A percentile compares a stretch with the other conserved stretches of the same genome.
phyloP scores from a whole-genome alignment of 2,888 invertebrate species.

The Drosophila austrosaltans region DNA sequence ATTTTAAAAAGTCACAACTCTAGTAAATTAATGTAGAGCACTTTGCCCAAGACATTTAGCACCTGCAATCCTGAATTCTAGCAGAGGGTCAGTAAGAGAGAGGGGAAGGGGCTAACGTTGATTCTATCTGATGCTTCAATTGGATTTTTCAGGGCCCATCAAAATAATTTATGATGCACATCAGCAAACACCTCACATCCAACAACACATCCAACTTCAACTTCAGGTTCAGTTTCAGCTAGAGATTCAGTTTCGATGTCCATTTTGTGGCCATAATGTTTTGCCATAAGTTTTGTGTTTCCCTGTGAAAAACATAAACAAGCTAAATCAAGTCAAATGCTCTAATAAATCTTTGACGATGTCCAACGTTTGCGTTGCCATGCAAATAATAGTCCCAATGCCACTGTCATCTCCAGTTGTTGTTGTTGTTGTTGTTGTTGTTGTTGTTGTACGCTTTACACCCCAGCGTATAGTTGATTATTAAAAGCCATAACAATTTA shows the following conservation, averaged over 20 bases:
- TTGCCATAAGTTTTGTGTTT: slow-evolving; percentile 70
- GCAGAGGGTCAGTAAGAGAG: no score
- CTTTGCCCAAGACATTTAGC: slow-evolving; percentile 73
- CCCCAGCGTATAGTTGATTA: slow-evolving; percentile 50
- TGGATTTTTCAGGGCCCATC: slow-evolving; percentile 50
- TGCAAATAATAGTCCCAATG: slow-evolving; percentile 58
- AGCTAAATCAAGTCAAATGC: slow-evolving; percentile 83
- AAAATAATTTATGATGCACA: slow-evolving; percentile 77
- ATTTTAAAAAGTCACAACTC: slow-evolving; percentile 69
- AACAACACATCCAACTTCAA: slow-evolving; percentile 26
- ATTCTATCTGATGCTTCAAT: slow-evolving; percentile 12
- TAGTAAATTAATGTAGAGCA: slow-evolving; percentile 57
- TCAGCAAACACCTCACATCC: slow-evolving; percentile 62
- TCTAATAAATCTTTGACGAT: slow-evolving; percentile 77
- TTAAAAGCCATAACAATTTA: slow-evolving; percentile 57
- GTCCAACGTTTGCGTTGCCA: slow-evolving; percentile 47
- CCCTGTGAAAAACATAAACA: slow-evolving; percentile 80
- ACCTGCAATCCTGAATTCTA: slow-evolving; percentile 51
- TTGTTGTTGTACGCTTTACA: slow-evolving; percentile 15
- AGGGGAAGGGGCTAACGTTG: not conserved
- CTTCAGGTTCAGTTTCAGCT: slow-evolving; percentile 9
- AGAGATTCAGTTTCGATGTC: slow-evolving; percentile 49
- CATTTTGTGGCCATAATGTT: slow-evolving; percentile 74
- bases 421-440: no score
- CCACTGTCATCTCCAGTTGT: not conserved